phyloP scores from a whole-genome alignment of 2,113 vertebrate genomes.

The Lophochroa leadbeateri region DNA sequence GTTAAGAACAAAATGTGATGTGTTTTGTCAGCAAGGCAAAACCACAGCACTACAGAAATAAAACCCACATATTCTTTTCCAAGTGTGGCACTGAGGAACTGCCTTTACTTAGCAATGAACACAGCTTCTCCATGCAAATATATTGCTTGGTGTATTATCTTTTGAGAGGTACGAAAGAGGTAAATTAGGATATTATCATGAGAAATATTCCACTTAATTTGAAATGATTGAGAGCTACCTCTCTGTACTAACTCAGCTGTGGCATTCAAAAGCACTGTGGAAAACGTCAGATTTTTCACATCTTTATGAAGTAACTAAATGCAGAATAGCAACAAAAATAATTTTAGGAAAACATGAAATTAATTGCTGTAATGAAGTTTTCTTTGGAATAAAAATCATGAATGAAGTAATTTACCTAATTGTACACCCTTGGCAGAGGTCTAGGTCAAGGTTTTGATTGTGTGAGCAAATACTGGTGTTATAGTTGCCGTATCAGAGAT shows the following conservation, averaged over 20 bases:
- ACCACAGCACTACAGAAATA: not conserved
- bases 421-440: not conserved
- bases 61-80: not conserved
- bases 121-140: conserved; percentile 13
- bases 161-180: conserved; percentile 27
- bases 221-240: conserved; percentile 38
- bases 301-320: conserved; percentile 38
- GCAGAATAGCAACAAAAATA: conserved; percentile 45
- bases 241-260: conserved; percentile 31
- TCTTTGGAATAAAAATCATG: conserved; percentile 7
- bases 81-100: not conserved
- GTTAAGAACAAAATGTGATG: not conserved
- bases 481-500: not conserved
- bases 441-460: conserved; percentile 30
- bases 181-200: conserved; percentile 61
- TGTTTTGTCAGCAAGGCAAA: not conserved
- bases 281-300: conserved; percentile 25
- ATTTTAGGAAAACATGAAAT: conserved; percentile 59
- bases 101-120: not conserved
- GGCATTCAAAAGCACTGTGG: conserved; percentile 19
- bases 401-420: conserved; percentile 48
- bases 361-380: conserved; percentile 51
- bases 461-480: conserved; percentile 35
- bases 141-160: conserved; percentile 41
- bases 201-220: conserved; percentile 59